Conservation (phyloP, 2,113 vertebrate species). For the Hemichromis elongatus region DNA sequence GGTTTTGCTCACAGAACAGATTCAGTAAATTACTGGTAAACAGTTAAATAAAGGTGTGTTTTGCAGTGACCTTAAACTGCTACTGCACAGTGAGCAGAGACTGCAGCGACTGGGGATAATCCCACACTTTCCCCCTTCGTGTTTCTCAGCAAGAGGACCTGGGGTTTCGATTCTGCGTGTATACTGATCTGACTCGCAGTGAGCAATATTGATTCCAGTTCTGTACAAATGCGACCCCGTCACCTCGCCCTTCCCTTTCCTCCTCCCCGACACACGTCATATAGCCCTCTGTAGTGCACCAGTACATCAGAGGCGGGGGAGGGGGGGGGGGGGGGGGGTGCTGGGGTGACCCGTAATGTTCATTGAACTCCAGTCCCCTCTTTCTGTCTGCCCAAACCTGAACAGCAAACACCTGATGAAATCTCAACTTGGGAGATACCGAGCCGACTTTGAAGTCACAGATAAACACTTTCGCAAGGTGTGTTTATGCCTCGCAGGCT, state of each 20-base stretch:
- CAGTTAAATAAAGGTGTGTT: not conserved
- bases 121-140: not conserved
- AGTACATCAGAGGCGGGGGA: slow-evolving; percentile 23
- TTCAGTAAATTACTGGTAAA: not conserved
- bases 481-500: not conserved
- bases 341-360: not conserved
- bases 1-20: not conserved
- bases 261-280: not conserved
- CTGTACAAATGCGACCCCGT: not conserved
- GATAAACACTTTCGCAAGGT: slow-evolving; percentile 13
- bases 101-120: not conserved
- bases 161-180: not conserved
- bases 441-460: slow-evolving; percentile 41
- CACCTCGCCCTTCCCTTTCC: not conserved
- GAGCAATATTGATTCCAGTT: slow-evolving; percentile 33
- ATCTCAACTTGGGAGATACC: not conserved
- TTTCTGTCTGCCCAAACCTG: not conserved
- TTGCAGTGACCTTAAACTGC: not conserved
- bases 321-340: not conserved
- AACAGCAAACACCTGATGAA: slow-evolving; percentile 49
- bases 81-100: not conserved
- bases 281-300: not conserved
- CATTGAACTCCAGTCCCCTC: slow-evolving; percentile 13
- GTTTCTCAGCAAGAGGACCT: not conserved
- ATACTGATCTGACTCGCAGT: slow-evolving; percentile 18